Evolutionary conservation across 2,888 invertebrate genomes (phyloP), one percentile per base, ranked within the genome.

Genomic region (Sarcophaga caerulescens): DNA sequence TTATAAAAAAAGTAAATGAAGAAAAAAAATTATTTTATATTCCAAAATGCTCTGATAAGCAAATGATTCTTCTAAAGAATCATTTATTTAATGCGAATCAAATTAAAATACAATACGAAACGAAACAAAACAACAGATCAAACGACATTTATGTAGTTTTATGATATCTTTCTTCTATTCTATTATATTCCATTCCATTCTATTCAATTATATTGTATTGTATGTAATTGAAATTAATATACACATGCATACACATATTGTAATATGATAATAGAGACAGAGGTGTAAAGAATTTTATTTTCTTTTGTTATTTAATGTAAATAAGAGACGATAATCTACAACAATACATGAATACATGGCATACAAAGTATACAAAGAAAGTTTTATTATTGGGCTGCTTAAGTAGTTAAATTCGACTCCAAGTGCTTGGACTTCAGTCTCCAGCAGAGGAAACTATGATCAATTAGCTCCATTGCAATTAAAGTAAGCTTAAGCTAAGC

Each of bases 91-190:
- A 80, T 85, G 73, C 47, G 47, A 83, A 76, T 78, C 74, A 77
- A 83, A 81, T 81, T 81, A 83, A 83, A 74, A 69, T 83, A 68
- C 71, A 77, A 63, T 77, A 83, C 63, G 83, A 85, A 82, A 71
- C 4, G 62, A 52, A 35, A 66, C 3, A 73, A 35, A 35, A 35
- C 35, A 35, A 52, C 14, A 52, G 52, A 52, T 52, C 52, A 52
- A 52, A 52, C 52, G 52, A 52, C 17, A 52, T 52, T 12, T 14
- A 52, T 52, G 12, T 52, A 52, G 14, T 52, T 52, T 52, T 52
- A 17, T 52, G 52, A 52, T 52, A 52, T 52, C 52, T 52, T 3
- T 52, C 17, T 52, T 52, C 14, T 47, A 14, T 47, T 14, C 14
- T 1, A 14, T 47, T 47, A 14, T 47, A 47, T 14, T 35, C 35